A percentile compares a stretch with the other conserved stretches of the same genome.
Conservation (phyloP, 2,888 invertebrate species). For the Thyatira batis region DNA sequence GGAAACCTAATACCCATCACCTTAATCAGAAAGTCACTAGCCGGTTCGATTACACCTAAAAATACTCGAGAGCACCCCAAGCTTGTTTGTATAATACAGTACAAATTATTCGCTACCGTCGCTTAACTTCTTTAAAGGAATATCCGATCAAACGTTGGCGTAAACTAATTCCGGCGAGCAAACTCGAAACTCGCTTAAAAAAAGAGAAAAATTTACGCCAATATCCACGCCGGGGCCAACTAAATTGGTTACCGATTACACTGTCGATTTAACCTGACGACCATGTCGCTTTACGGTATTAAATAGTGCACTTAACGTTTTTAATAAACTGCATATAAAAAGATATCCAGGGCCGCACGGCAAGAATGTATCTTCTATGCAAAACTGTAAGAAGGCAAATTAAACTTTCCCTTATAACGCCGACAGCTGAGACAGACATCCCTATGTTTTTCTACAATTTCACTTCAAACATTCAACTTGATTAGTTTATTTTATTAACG, state of each 20-base stretch:
- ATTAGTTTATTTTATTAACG: slow-evolving; percentile 44
- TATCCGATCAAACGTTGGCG: slow-evolving; percentile 77
- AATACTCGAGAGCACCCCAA: slow-evolving; percentile 33
- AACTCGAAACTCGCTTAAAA: slow-evolving; percentile 71
- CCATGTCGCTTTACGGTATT: slow-evolving; percentile 27
- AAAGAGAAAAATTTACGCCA: slow-evolving; percentile 53
- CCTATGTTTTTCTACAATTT: slow-evolving; percentile 18
- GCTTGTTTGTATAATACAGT: slow-evolving; percentile 54
- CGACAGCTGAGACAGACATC: slow-evolving; percentile 26
- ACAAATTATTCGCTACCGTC: slow-evolving; percentile 56
- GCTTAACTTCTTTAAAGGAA: slow-evolving; percentile 75
- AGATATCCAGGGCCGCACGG: background rate
- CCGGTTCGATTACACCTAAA: slow-evolving; percentile 50
- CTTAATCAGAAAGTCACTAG: slow-evolving; percentile 40
- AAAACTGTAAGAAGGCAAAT: slow-evolving; percentile 9
- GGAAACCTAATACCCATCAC: slow-evolving; percentile 20
- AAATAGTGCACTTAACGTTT: slow-evolving; percentile 22
- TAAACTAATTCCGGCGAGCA: slow-evolving; percentile 78
- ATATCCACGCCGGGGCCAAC: slow-evolving; percentile 60
- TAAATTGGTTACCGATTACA: slow-evolving; percentile 76
- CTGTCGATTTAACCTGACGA: slow-evolving; percentile 61
- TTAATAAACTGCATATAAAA: slow-evolving; percentile 10
- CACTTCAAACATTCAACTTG: slow-evolving; percentile 29
- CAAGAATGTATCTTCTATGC: background rate
- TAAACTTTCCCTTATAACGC: slow-evolving; percentile 15